A percentile compares a stretch with the other conserved stretches of the same genome.
phyloP scores from a whole-genome alignment of 2,888 invertebrate genomes.

The Netelia melanura region DNA sequence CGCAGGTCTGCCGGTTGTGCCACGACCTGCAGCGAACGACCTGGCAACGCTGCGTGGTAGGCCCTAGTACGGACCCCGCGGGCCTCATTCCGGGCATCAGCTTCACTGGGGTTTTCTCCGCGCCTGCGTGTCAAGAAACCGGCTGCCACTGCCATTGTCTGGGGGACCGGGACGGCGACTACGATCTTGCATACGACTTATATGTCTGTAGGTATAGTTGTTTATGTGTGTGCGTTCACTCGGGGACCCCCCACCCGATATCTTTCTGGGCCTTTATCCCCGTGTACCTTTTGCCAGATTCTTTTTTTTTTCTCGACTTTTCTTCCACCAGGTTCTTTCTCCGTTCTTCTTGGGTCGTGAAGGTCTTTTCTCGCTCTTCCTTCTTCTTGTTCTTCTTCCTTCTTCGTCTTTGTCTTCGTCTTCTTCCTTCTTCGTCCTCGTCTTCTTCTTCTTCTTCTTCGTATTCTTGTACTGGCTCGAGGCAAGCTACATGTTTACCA shows the following conservation, averaged over 20 bases:
- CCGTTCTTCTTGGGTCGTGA: not conserved
- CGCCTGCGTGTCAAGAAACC: slow-evolving; percentile 82
- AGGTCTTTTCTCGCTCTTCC: slow-evolving; percentile 1
- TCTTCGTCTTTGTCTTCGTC: slow-evolving; percentile 26
- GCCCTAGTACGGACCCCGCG: slow-evolving; percentile 45
- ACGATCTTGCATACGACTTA: slow-evolving; percentile 40
- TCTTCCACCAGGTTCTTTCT: slow-evolving; percentile 21
- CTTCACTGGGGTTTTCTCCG: slow-evolving; percentile 54
- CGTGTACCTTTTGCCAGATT: slow-evolving; percentile 54
- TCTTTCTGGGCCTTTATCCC: slow-evolving; percentile 53
- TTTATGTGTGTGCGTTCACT: slow-evolving; percentile 6
- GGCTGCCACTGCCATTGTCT: slow-evolving; percentile 82
- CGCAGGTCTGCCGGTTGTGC: not conserved
- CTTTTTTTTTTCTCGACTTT: slow-evolving; percentile 57
- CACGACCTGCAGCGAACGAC: slow-evolving; percentile 31
- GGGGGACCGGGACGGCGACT: slow-evolving; percentile 67
- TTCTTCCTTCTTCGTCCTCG: slow-evolving; percentile 33
- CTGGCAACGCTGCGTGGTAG: slow-evolving; percentile 55
- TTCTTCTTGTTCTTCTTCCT: slow-evolving; percentile 26
- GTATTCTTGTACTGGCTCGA: slow-evolving; percentile 27
- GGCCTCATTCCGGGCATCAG: slow-evolving; percentile 64
- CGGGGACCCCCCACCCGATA: slow-evolving; percentile 59
- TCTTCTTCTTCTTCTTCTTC: slow-evolving; percentile 30
- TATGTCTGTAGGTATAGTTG: slow-evolving; percentile 29
- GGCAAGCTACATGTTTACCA: slow-evolving; percentile 63